Percentiles rank a stretch among this genome's conserved stretches.
These are phyloP conservation scores for Nemapogon koenigi DNA, from an alignment of 2,888 invertebrate genomes.

Conservation along the genomic window DNA sequence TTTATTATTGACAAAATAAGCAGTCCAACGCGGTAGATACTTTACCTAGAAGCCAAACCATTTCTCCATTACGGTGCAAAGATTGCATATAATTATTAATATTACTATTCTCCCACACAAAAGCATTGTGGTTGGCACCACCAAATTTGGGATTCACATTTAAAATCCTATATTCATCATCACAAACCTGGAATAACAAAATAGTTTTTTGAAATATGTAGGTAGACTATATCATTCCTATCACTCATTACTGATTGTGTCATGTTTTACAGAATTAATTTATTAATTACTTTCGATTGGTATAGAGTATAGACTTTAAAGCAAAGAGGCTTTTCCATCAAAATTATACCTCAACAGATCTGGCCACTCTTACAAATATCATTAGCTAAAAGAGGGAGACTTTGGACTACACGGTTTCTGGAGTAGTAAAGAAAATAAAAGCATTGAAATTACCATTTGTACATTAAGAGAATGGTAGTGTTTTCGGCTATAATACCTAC, in stretches of 20 bases:
- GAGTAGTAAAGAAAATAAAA: no score
- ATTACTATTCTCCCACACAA: slow-evolving; percentile 10
- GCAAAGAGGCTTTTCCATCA: no score
- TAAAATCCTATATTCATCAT: slow-evolving; percentile 10
- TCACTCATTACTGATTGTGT: no score
- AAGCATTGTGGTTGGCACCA: slow-evolving; percentile 12
- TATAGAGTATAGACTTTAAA: no score
- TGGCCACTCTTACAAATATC: no score
- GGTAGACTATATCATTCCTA: no score
- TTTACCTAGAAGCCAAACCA: slow-evolving; percentile 3
- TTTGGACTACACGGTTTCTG: no score
- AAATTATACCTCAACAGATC: no score
- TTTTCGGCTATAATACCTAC: slow-evolving; percentile 14
- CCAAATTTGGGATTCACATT: slow-evolving; percentile 12
- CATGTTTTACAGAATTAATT: no score
- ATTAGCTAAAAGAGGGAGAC: no score
- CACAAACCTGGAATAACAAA: slow-evolving; percentile 12
- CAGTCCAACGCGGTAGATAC: background rate
- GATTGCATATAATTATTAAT: slow-evolving; percentile 10
- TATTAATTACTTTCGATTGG: no score
- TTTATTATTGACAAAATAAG: background rate
- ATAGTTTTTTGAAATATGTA: no score
- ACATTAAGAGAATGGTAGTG: slow-evolving; percentile 16
- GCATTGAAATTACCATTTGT: slow-evolving; percentile 15
- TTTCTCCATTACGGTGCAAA: slow-evolving; percentile 1